Percentiles rank a stretch among this genome's conserved stretches.
These are phyloP conservation scores for Trissonchulus latispiculum DNA, from an alignment of 2,888 invertebrate genomes.

Conservation along the genomic window DNA sequence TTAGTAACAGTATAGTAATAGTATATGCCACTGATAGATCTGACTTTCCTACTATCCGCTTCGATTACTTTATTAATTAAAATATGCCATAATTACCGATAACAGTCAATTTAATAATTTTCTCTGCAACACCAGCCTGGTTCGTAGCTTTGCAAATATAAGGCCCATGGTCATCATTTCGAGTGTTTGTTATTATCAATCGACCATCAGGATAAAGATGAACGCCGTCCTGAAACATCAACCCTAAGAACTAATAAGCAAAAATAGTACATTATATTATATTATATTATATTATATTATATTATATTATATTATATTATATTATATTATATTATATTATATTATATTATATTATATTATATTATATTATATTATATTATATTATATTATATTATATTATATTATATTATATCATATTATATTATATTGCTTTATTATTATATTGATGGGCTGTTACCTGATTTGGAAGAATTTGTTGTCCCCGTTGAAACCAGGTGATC, in stretches of 20 bases:
- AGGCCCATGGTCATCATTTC: slow-evolving; percentile 47
- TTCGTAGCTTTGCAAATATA: slow-evolving; percentile 57
- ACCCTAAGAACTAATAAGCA: too few species aligned
- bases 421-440: too few species aligned
- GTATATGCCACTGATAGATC: not conserved
- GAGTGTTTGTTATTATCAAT: slow-evolving; percentile 31
- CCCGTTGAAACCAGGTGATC: slow-evolving; percentile 17
- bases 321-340: too few species aligned
- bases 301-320: too few species aligned
- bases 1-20: not conserved
- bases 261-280: too few species aligned
- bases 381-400: too few species aligned
- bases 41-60: too few species aligned
- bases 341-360: too few species aligned
- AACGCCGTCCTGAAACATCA: slow-evolving; percentile 16
- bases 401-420: too few species aligned
- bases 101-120: slow-evolving; percentile 52
- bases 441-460: too few species aligned
- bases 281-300: too few species aligned
- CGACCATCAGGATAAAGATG: slow-evolving; percentile 28
- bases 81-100: slow-evolving; percentile 45
- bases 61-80: not conserved
- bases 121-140: slow-evolving; percentile 52
- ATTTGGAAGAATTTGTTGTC: not conserved
- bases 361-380: too few species aligned